Evolutionary conservation across 1,140 invertebrate genomes (phyloP).

Genomic region (Pentalonia nigronervosa): DNA sequence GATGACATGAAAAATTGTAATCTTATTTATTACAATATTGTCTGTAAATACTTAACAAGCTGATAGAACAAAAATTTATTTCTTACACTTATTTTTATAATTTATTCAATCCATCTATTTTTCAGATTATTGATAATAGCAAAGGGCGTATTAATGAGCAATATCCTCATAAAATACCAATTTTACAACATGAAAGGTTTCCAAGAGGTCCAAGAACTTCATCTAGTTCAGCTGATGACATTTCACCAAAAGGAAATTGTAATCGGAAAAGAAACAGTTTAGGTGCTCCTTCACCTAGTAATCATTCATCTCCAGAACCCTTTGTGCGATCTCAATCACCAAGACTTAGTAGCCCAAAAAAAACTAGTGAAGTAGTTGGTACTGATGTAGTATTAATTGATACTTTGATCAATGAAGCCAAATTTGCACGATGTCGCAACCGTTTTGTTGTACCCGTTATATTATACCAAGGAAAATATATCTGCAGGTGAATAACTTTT

Average conservation of each 20-base stretch:
- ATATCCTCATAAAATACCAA: slow-evolving; percentile 49
- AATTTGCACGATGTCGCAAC: slow-evolving; percentile 74
- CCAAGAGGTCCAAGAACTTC: slow-evolving; percentile 19
- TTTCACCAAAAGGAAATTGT: neutral
- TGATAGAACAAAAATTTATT: too few species aligned
- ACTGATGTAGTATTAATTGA: slow-evolving; percentile 36
- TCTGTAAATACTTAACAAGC: too few species aligned
- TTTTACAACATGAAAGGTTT: slow-evolving; percentile 37
- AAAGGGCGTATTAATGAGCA: slow-evolving; percentile 51
- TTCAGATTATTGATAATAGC: slow-evolving; percentile 40
- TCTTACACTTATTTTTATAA: too few species aligned
- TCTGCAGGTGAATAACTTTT: slow-evolving; percentile 67
- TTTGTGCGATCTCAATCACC: slow-evolving; percentile 34
- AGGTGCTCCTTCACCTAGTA: slow-evolving; percentile 23
- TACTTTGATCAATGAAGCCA: slow-evolving; percentile 65
- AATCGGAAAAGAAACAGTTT: slow-evolving; percentile 33
- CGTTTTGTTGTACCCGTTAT: slow-evolving; percentile 84
- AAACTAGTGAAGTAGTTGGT: slow-evolving; percentile 3
- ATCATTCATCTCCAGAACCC: slow-evolving; percentile 30
- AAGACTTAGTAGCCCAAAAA: slow-evolving; percentile 26
- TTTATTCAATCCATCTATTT: neutral
- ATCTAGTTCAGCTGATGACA: slow-evolving; percentile 17
- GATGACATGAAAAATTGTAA: too few species aligned
- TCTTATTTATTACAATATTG: too few species aligned
- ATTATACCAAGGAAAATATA: slow-evolving; percentile 77